Base-by-base conservation (phyloP, 1,140 invertebrate species). In the Protaetia brevitarsis region DNA sequence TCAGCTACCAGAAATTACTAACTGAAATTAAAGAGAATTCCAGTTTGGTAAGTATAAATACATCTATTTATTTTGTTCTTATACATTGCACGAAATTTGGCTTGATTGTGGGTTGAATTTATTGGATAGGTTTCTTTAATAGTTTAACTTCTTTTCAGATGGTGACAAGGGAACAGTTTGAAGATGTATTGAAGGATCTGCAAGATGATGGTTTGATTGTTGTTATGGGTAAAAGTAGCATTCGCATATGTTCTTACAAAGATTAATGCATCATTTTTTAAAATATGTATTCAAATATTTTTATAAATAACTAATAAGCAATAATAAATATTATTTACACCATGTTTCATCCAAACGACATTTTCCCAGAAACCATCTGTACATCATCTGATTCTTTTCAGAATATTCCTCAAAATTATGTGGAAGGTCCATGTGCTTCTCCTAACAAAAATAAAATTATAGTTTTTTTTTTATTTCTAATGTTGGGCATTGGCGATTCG, bases 171-270 rank as follows among this genome's bases (percentile, higher is more conserved):
- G 95, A 98, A 67, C 91, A 95, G 83, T 94, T 93, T 76, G 95
- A 98, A 79, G 95, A 98, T 81, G 92, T 93, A 0, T 76, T 98
- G 11, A 92, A 91, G 71, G 91, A 94, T 72, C 80, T 98, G 3
- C 92, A 96, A 78, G 94, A 97, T 79, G 92, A 95, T 73, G 92
- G 92, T 31, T 81, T 92, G 67, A 82, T 97, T 28, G 85, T 89
- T 16, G 83, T 96, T 16, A 88, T 92, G 69, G 93, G 92, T 65
- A 93, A 88, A 77, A 90, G 88, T 66, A 92, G 90, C 23, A 88
- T 96, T 76, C 82, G 90, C 64, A 79, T 91, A 64, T 86, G 84
- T 78, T 85, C 76, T 75, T 69, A 72, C 8, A 62, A 62, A 45
- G 62, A 66, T 57, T 71, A 63, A 62, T 21, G 6, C 10, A 7